Base-by-base conservation (phyloP, 2,113 vertebrate species). In the Tinamus guttatus region DNA sequence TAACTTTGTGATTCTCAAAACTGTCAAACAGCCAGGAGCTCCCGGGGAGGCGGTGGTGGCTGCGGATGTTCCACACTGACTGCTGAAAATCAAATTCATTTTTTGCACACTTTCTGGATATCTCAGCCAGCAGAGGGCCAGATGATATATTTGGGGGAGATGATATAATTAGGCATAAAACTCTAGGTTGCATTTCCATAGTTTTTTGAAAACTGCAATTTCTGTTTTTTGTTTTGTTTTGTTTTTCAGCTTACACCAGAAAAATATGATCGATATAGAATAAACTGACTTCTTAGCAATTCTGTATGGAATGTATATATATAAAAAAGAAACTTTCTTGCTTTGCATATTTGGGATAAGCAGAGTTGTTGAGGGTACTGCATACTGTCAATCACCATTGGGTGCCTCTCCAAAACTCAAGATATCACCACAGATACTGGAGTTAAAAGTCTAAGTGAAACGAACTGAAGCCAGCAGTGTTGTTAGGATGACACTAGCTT, bases 41-140 rank as follows among this genome's bases (percentile, higher is more conserved):
- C 93, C 89, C 81, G 79, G 89, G 78, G 92, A 95, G 93, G 91
- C 36, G n/a, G 93, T 87, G 89, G 94, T 80, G 89, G 73, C 92
- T 95, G 90, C 13, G 7, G 81, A 47, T 94, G 78, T 83, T 93
- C 81, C 65, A 59, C 16, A 3, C 69, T 93, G 85, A 89, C 79
- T 92, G 83, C 78, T 78, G 80, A 88, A 92, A 95, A 89, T 78
- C 86, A 87, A 51, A 89, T 81, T 58, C 73, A 21, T 59, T 71
- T 80, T 89, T 96, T 36, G 77, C 81, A 65, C n/a, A 3, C 43
- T 81, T 59, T 51, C 11, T 7, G 79, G 81, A 93, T 94, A 79
- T 56, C 91, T 96, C 96, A 94, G 86, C 94, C 88, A 93, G 94
- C 93, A 97, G 93, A 93, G 79, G 95, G 87, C 89, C 84, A 56